Evolutionary conservation across 2,113 vertebrate genomes (phyloP).

Genomic region (Octodon degus): DNA sequence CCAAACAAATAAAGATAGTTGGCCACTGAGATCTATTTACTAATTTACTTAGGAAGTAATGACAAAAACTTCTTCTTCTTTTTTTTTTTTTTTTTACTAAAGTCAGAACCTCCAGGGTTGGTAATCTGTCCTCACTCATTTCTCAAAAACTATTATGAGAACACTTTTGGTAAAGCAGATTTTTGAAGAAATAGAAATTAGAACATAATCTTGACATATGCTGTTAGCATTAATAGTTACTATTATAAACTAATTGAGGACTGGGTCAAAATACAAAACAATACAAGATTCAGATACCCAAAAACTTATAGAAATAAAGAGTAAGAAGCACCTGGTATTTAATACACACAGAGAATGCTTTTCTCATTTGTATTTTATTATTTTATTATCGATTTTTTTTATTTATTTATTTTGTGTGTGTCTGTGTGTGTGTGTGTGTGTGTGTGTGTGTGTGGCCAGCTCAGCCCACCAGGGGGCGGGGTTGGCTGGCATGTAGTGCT

Average conservation of each 20-base stretch:
- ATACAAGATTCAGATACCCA: conserved; percentile 64
- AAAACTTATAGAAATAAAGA: background rate
- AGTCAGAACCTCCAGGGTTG: conserved; percentile 64
- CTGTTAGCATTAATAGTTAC: background rate
- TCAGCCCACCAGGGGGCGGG: too few species aligned
- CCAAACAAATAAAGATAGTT: conserved; percentile 54
- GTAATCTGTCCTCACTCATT: conserved; percentile 57
- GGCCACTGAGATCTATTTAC: conserved; percentile 45
- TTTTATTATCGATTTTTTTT: background rate
- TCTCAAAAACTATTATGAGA: conserved; percentile 64
- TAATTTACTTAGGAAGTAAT: conserved; percentile 60
- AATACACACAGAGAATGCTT: background rate
- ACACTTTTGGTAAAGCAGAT: conserved; percentile 65
- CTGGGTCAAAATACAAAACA: conserved; percentile 67
- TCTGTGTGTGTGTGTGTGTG: too few species aligned
- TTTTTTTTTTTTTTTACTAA: conserved; percentile 80
- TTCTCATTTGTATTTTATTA: background rate
- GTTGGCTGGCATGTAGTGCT: too few species aligned
- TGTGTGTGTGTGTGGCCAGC: too few species aligned
- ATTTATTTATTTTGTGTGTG: too few species aligned
- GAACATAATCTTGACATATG: conserved; percentile 58
- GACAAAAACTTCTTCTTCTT: conserved; percentile 69
- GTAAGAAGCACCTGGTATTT: background rate
- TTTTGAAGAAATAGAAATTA: conserved; percentile 67
- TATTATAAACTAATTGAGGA: conserved; percentile 62